Percentiles rank a stretch among this genome's conserved stretches.
These are phyloP conservation scores for Xiphias gladius DNA, from an alignment of 2,113 vertebrate genomes.

Conservation along the genomic window DNA sequence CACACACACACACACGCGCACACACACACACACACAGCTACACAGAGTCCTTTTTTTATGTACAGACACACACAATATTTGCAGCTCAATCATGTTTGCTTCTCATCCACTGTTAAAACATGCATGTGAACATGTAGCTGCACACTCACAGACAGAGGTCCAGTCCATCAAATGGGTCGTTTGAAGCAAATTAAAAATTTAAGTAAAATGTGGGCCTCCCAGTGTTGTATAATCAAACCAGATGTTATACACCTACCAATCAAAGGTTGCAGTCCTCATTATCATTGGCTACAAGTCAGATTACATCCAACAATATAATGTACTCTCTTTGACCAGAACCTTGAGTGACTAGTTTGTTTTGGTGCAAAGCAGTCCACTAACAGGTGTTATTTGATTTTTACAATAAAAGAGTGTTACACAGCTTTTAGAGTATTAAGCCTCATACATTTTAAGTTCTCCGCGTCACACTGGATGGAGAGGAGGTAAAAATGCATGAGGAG, in stretches of 20 bases:
- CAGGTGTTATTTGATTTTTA: constrained; percentile 13
- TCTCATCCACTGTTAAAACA: constrained; percentile 58
- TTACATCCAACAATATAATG: not conserved
- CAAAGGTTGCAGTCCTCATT: not conserved
- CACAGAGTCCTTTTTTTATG: constrained; percentile 48
- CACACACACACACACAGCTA: constrained; percentile 33
- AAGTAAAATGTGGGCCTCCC: constrained; percentile 3
- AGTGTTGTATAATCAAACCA: constrained; percentile 32
- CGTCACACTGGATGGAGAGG: constrained; percentile 1
- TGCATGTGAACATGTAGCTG: constrained; percentile 67
- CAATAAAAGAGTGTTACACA: constrained; percentile 22
- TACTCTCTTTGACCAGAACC: not conserved
- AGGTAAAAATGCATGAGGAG: constrained; percentile 13
- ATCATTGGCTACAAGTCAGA: not conserved
- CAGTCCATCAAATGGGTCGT: constrained; percentile 34
- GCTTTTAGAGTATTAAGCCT: constrained; percentile 14
- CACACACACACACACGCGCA: constrained; percentile 37
- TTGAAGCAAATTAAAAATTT: constrained; percentile 30
- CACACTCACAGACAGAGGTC: constrained; percentile 29
- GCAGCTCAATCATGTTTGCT: constrained; percentile 59
- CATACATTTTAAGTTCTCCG: constrained; percentile 2
- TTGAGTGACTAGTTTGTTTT: constrained; percentile 15
- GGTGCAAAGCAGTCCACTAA: constrained; percentile 20
- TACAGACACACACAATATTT: constrained; percentile 48
- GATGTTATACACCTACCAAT: not conserved